phyloP scores from a whole-genome alignment of 2,113 vertebrate species.

The Rhabdomys dilectus region DNA sequence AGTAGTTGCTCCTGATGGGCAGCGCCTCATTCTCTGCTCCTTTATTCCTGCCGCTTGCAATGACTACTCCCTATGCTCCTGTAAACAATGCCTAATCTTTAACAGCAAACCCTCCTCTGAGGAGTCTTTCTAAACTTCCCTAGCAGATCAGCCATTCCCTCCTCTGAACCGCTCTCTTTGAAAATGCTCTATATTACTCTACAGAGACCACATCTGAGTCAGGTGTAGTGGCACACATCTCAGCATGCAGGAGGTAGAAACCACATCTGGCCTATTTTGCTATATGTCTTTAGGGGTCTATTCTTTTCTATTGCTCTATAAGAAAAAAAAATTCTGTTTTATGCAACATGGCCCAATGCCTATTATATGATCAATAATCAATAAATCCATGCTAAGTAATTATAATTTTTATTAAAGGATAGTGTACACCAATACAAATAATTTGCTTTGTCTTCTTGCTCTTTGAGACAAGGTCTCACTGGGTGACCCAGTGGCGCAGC shows the following conservation, averaged over 20 bases:
- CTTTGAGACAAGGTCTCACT: neutral
- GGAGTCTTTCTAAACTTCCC: neutral
- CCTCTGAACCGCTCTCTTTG: neutral
- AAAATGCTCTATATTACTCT: neutral
- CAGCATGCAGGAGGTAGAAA: neutral
- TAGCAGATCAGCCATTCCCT: neutral
- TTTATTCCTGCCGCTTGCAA: neutral
- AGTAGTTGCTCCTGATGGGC: neutral
- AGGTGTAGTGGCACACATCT: neutral
- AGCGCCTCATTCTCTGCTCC: neutral
- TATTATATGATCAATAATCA: slow-evolving; percentile 32
- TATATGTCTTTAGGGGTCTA: neutral
- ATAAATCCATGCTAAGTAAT: neutral
- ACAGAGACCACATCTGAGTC: neutral
- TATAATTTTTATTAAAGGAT: neutral
- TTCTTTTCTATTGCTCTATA: neutral
- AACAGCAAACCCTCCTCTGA: neutral
- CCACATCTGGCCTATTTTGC: neutral
- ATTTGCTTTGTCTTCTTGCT: neutral
- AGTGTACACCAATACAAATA: neutral
- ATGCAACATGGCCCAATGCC: neutral
- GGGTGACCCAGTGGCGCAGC: neutral
- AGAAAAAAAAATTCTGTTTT: neutral
- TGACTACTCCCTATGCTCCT: neutral
- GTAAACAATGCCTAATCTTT: neutral